Evolutionary conservation across 2,113 vertebrate genomes (phyloP).

Genomic region (Micronisus gabar): DNA sequence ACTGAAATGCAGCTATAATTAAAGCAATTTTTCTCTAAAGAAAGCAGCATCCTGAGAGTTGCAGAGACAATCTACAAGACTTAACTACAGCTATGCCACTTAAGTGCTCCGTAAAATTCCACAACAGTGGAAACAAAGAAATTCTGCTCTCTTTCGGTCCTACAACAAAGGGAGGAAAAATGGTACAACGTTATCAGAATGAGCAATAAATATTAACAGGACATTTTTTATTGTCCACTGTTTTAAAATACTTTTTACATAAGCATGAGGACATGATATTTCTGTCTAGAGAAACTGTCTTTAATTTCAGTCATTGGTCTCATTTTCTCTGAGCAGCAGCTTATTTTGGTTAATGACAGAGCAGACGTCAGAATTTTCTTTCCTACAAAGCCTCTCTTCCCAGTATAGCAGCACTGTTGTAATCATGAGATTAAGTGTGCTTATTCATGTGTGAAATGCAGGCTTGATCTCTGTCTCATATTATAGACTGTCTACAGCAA

Average conservation of each 20-base stretch:
- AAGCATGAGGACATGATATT: neutral
- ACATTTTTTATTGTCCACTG: neutral
- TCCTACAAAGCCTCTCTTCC: neutral
- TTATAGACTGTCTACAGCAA: constrained; percentile 56
- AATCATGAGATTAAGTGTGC: constrained; percentile 76
- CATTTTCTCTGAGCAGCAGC: constrained; percentile 10
- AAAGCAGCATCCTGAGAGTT: neutral
- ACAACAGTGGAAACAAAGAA: neutral
- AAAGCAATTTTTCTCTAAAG: neutral
- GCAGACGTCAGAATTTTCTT: constrained; percentile 2
- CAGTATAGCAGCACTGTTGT: constrained; percentile 66
- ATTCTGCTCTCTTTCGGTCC: neutral
- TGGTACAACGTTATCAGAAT: fast-evolving
- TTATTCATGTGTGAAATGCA: constrained; percentile 80
- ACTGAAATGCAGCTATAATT: neutral
- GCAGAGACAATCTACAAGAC: neutral
- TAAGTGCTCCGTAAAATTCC: neutral
- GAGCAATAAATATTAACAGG: neutral
- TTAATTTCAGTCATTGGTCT: constrained; percentile 1
- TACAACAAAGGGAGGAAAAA: fast-evolving
- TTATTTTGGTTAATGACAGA: constrained; percentile 42
- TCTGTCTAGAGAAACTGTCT: neutral
- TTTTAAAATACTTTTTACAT: neutral
- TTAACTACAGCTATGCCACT: neutral
- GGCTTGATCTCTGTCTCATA: constrained; percentile 76